Base-by-base conservation (phyloP, 2,888 invertebrate genomes). In the Mylabris sibirica region DNA sequence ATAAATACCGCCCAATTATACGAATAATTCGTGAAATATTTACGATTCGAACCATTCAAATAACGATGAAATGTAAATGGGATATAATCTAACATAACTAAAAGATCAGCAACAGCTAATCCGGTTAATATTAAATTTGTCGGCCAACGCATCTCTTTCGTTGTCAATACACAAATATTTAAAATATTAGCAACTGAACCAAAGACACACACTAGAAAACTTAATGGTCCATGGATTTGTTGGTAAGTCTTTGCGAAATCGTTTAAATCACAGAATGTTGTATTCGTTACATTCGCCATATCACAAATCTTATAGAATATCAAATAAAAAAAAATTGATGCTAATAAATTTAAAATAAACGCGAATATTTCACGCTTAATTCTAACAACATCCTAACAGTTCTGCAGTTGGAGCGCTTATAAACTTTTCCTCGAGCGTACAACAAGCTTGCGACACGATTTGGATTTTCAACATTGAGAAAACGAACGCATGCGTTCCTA, bases 31-130 rank as follows among this genome's bases (percentile, higher is more conserved):
- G 88, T 87, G 59, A 86, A 84, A n/a, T 87, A 73, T 75, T 87
- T 84, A 79, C 85, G 86, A 9, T 86, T 87, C 53, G 87, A 87
- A 5, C 87, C 87, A 75, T 91, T 89, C 70, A 95, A 89, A 79
- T 93, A 93, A 83, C 91, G 91, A 83, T 95, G 94, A 65, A 93
- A 89, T 2, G 93, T 92, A 83, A 94, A 34, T 68, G 97, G 97
- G 73, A 98, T 93, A 84, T 97, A 98, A 79, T 96, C 96, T 78
- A 97, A 87, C 92, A 98, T 97, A 17, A 97, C 97, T n/a, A 96
- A 88, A 38, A 98, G 89, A 83, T 98, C 98, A 17, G 97, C 95
- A 9, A 97, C 91, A 0, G 98, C 98, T 35, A 96, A 87, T 5
- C 94, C 95, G 0, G 96, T 96, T 53, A 98, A 89, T 69, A 98